Conservation (phyloP, 2,888 invertebrate species). For the Aricia artaxerxes region DNA sequence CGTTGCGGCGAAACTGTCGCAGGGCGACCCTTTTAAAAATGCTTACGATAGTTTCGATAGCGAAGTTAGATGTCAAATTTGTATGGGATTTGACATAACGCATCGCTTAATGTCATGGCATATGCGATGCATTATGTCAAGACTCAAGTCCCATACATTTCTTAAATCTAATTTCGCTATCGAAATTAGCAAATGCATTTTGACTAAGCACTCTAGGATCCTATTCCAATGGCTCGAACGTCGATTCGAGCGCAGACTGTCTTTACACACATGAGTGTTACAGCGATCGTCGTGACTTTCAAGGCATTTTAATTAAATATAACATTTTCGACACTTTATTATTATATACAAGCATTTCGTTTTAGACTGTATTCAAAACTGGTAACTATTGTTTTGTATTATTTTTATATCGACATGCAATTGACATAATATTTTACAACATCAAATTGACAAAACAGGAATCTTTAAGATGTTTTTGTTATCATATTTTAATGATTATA, state of each 20-base stretch:
- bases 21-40: no score
- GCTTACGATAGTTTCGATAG: no score
- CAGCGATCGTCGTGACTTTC: no score
- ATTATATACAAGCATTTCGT: constrained; percentile 9
- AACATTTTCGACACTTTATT: constrained; percentile 11
- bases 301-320: not conserved
- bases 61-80: no score
- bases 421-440: not conserved
- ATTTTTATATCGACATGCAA: not conserved
- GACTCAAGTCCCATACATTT: no score
- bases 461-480: not conserved
- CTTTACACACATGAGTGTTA: no score
- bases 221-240: not conserved
- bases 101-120: no score
- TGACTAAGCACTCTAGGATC: not conserved
- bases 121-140: no score
- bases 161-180: no score
- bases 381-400: constrained; percentile 30
- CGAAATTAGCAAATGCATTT: no score
- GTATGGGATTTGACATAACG: no score
- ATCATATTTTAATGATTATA: not conserved
- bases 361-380: constrained; percentile 1
- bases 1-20: not conserved
- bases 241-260: not conserved
- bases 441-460: not conserved